Evolutionary conservation across 1,140 invertebrate genomes (phyloP), one percentile per base, ranked within the genome.

Genomic region (Leptoteleia sp.): DNA sequence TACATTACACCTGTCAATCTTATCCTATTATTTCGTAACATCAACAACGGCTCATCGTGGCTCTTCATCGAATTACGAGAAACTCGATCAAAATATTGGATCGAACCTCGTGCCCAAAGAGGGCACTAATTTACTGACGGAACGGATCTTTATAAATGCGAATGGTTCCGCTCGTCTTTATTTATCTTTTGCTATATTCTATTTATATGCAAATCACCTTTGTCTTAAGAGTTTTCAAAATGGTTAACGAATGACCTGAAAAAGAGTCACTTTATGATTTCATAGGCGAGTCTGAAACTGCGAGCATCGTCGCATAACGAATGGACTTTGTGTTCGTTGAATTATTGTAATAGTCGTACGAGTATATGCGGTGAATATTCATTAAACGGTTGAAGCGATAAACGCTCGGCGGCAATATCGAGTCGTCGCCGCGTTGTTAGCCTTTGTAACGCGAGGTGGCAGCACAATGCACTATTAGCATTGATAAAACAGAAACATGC

Each of bases 341-440:
- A 71, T 50, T 50, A 71, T 82, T 68, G 43, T 71, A 71, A 72
- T n/a, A 48, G 64, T 17, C 1, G 47, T 77, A 81, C 52, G 67
- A 67, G 57, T 71, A 77, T 55, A 45, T 9, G 59, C 15, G 45
- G 33, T 84, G 79, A 85, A 85, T 84, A 85, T 85, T 84, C 82
- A 85, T 82, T 76, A n/a, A n/a, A n/a, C n/a, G n/a, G n/a, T n/a
- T n/a, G n/a, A n/a, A n/a, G n/a, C n/a, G n/a, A n/a, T n/a, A n/a
- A n/a, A n/a, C n/a, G n/a, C n/a, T n/a, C n/a, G n/a, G n/a, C n/a
- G 57, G 52, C 61, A 55, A 64, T 61, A 8, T 42, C 16, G 12
- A 57, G 31, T 64, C 71, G 76, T 54, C 79, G 62, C 67, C 61
- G 7, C 22, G 33, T 55, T 72, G 43, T 22, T 65, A 13, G 4